Conservation (phyloP, 2,888 invertebrate genomes). For the Drosophila bunnanda region DNA sequence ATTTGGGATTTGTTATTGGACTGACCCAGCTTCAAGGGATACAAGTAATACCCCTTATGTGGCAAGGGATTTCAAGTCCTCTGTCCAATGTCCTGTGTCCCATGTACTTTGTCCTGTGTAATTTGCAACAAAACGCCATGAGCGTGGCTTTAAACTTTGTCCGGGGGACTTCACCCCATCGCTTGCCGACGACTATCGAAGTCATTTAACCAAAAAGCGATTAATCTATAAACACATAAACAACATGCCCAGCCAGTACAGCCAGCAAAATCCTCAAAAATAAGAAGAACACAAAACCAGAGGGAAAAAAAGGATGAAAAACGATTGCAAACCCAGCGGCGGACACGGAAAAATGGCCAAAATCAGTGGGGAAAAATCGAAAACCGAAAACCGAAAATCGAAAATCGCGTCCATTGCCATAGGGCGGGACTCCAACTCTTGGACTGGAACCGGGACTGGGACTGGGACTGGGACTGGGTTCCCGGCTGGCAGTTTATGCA, state of each 20-base stretch:
- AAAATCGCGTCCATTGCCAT: slow-evolving; percentile 32
- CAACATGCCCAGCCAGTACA: slow-evolving; percentile 68
- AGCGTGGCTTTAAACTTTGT: slow-evolving; percentile 20
- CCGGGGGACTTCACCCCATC: not conserved
- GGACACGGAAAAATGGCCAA: slow-evolving; percentile 76
- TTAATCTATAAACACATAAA: slow-evolving; percentile 84
- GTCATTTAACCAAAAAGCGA: slow-evolving; percentile 83
- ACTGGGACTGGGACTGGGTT: slow-evolving; percentile 3
- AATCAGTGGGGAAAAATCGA: slow-evolving; percentile 79
- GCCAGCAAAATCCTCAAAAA: slow-evolving; percentile 5
- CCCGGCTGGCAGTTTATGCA: slow-evolving; percentile 72
- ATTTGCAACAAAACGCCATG: slow-evolving; percentile 57
- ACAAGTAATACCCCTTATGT: slow-evolving; percentile 16
- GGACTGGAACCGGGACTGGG: no score
- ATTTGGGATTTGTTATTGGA: slow-evolving; percentile 11
- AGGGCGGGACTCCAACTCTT: slow-evolving; percentile 21
- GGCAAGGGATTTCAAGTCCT: not conserved
- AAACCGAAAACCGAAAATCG: slow-evolving; percentile 75
- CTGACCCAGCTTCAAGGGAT: slow-evolving; percentile 2
- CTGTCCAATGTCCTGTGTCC: not conserved
- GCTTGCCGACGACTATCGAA: slow-evolving; percentile 64
- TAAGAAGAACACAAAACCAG: slow-evolving; percentile 8
- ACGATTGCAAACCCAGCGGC: slow-evolving; percentile 30
- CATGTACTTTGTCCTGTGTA: slow-evolving; percentile 20
- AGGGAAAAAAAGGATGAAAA: slow-evolving; percentile 13